Evolutionary conservation across 2,888 invertebrate species (phyloP), one percentile per base, ranked within the genome.

Genomic region (Andrena trimmerana): DNA sequence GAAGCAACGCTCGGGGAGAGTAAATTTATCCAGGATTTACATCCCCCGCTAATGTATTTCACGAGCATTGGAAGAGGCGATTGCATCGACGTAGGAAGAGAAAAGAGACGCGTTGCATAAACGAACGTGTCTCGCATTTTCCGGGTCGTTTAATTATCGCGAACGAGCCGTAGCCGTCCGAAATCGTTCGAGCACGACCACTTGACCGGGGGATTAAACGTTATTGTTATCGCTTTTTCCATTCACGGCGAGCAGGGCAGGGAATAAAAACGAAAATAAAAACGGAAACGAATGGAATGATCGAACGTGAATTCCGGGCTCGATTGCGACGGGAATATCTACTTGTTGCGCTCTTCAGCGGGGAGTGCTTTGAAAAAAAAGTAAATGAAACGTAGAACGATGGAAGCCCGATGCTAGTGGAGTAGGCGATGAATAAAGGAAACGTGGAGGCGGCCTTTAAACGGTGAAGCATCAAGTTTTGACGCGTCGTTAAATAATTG

Each of bases 141-240:
- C 83, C 72, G 62, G 13, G 0, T 27, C 62, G 33, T 68, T 74
- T 78, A 57, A 59, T 83, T 60, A 71, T 71, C 59, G 29, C 29
- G 42, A 66, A 33, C 71, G 31, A 48, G 60, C 29, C 57, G n/a
- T 13, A 50, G 20, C 36, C 48, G 65, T 57, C 24, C 57, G 48
- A 13, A 27, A 59, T 24, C 62, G 75, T 50, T n/a, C 48, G n/a
- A 59, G 60, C 69, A 52, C 48, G 48, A 16, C 27, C 69, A 54
- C 72, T 81, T 67, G 62, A 66, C 71, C 78, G 71, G 52, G 78
- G 57, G 72, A 83, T 72, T 62, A 84, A 84, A 60, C 48, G 78
- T 62, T 69, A 84, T 65, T 74, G 73, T 71, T 78, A 78, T 83
- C 69, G 48, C 50, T 29, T 7, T 24, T 24, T 5, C 62, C 8